Percentiles rank a stretch among this genome's conserved stretches.
Evolutionary conservation across 2,888 invertebrate genomes (phyloP).

Genomic region (Xanthia togata): DNA sequence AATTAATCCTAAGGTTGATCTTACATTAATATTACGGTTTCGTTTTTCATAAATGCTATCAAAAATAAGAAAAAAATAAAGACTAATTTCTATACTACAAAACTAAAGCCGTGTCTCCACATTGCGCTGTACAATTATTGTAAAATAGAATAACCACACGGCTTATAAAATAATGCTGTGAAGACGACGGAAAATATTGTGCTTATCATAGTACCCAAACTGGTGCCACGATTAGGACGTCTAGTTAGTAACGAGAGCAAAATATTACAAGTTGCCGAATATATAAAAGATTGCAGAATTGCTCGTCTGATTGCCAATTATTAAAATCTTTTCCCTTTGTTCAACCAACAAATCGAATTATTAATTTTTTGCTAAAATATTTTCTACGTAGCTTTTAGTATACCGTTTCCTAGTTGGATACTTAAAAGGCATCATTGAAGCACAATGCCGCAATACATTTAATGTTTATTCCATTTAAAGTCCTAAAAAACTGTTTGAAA

Average conservation of each 20-base stretch:
- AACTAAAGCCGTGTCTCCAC: constrained; percentile 41
- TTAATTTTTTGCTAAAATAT: constrained; percentile 1
- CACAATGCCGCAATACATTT: constrained; percentile 29
- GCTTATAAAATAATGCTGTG: constrained; percentile 24
- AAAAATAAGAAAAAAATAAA: constrained; percentile 62
- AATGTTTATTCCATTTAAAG: constrained; percentile 13
- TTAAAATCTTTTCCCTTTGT: constrained; percentile 15
- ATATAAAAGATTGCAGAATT: constrained; percentile 9
- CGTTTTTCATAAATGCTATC: constrained; percentile 71
- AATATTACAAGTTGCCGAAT: constrained; percentile 21
- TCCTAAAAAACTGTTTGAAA: constrained; percentile 39
- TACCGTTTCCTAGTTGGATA: constrained; percentile 5
- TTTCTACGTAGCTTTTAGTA: constrained; percentile 13
- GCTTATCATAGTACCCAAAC: constrained; percentile 28
- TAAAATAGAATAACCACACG: constrained; percentile 18
- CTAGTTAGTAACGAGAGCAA: constrained; percentile 7
- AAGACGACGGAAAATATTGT: constrained; percentile 49
- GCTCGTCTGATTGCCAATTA: neutral
- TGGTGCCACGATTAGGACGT: constrained; percentile 12
- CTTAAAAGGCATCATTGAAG: constrained; percentile 23
- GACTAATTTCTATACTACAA: constrained; percentile 45
- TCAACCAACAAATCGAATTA: constrained; percentile 4
- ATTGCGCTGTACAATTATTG: constrained; percentile 22
- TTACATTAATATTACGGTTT: constrained; percentile 63
- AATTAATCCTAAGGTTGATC: constrained; percentile 62